These are phyloP conservation scores for Chloroclystis v-ata DNA, from an alignment of 2,888 invertebrate species.

Conservation along the genomic window DNA sequence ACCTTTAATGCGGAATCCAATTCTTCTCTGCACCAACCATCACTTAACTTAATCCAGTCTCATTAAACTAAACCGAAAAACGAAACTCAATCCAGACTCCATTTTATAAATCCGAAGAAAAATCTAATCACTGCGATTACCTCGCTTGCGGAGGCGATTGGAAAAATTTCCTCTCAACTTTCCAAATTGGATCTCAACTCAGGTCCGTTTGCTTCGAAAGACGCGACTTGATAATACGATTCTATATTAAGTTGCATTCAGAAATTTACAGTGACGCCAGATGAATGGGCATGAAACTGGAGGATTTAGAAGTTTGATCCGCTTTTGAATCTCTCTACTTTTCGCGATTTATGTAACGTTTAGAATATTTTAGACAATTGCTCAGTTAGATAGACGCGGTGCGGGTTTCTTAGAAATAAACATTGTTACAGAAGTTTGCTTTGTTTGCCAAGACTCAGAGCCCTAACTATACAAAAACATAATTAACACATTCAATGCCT, in stretches of 20 bases:
- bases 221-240: slow-evolving; percentile 64
- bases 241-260: slow-evolving; percentile 49
- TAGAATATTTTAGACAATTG: no score
- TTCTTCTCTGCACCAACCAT: not conserved
- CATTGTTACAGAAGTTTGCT: no score
- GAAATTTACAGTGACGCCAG: not conserved
- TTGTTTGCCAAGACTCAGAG: no score
- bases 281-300: no score
- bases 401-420: no score
- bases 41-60: slow-evolving; percentile 1
- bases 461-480: no score
- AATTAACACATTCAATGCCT: no score
- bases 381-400: no score
- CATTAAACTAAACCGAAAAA: slow-evolving; percentile 23
- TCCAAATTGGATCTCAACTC: slow-evolving; percentile 72
- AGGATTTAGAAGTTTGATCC: no score
- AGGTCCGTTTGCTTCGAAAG: slow-evolving; percentile 62
- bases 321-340: no score
- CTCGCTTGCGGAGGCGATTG: slow-evolving; percentile 60
- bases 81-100: slow-evolving; percentile 4
- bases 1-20: not conserved
- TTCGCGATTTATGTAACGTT: no score
- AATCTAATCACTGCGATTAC: slow-evolving; percentile 67
- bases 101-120: slow-evolving; percentile 34
- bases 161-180: slow-evolving; percentile 71